Conservation (phyloP, 2,888 invertebrate species). For the Amorpha juglandis region DNA sequence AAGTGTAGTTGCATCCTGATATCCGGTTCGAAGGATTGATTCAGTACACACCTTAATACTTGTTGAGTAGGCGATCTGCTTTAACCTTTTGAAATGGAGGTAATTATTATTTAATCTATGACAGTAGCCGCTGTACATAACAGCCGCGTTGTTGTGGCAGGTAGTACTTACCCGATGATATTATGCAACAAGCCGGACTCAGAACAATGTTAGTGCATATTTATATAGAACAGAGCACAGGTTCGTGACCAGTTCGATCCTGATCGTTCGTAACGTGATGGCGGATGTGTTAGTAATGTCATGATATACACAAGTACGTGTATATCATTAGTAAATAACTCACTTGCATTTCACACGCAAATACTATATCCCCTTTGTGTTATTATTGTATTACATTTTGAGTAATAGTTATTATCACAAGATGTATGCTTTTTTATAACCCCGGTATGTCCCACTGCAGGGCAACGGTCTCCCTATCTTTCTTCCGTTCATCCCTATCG, state of each 20-base stretch:
- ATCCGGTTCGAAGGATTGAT: neutral
- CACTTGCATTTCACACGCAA: neutral
- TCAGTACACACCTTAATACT: neutral
- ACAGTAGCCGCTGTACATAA: constrained; percentile 52
- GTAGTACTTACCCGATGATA: constrained; percentile 56
- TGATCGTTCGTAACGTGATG: constrained; percentile 47
- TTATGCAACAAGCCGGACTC: constrained; percentile 80
- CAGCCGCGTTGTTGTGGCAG: constrained; percentile 52
- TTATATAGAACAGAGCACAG: constrained; percentile 47
- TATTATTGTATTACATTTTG: neutral
- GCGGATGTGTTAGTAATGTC: constrained; percentile 58
- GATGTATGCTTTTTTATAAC: neutral
- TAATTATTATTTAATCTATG: constrained; percentile 65
- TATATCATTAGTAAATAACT: constrained; percentile 17
- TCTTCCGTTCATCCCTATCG: no score
- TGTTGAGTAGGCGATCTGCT: constrained; percentile 47
- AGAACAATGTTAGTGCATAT: constrained; percentile 70
- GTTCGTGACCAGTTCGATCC: constrained; percentile 69
- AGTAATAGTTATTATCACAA: neutral
- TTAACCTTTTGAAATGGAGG: constrained; percentile 55
- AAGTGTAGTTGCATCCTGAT: neutral
- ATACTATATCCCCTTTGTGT: neutral
- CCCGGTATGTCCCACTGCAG: no score
- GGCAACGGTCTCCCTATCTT: no score
- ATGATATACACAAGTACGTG: constrained; percentile 38